Evolutionary conservation across 2,888 invertebrate species (phyloP), one percentile per base, ranked within the genome.

Genomic region (Drosophila rellima): DNA sequence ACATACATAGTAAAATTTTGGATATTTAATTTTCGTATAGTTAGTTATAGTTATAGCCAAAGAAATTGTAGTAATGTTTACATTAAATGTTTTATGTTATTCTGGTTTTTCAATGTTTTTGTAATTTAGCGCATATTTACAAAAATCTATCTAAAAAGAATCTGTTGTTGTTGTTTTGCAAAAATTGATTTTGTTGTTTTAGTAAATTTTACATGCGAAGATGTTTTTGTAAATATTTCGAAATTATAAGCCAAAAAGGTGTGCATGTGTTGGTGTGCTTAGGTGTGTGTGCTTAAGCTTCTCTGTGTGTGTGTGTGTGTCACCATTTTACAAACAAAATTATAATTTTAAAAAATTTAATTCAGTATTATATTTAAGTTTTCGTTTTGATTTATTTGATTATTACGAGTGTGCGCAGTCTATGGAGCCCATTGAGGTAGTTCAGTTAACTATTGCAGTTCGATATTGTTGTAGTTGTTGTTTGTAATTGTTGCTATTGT

Each of bases 361-460:
- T 63, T 44, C 52, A 31, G n/a, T 51, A 13, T 42, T 45, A 13
- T 23, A 33, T 47, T 64, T 63, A 55, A 62, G 23, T 54, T 63
- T 31, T 42, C 70, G 60, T 55, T n/a, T 35, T 35, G 29, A 55
- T 54, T 68, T 47, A 13, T 44, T 55, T 55, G 4, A 35, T 33
- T 56, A 45, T 56, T 56, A 56, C 23, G 33, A 45, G 35, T 56
- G 63, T 59, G 63, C 74, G 70, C 85, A 81, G 87, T 90, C 91
- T 91, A 91, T 91, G 87, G 84, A 78, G 63, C 84, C 76, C 85
- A 78, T 90, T 92, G 92, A 92, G 92, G 92, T 92, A 92, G 92
- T 91, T 92, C 63, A 84, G 90, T 92, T 86, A 91, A 87, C 92
- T 92, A 92, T 92, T 92, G 92, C 92, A 91, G 91, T 92, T 90